phyloP scores from a whole-genome alignment of 1,140 invertebrate species.

The Acromyrmex echinatior region DNA sequence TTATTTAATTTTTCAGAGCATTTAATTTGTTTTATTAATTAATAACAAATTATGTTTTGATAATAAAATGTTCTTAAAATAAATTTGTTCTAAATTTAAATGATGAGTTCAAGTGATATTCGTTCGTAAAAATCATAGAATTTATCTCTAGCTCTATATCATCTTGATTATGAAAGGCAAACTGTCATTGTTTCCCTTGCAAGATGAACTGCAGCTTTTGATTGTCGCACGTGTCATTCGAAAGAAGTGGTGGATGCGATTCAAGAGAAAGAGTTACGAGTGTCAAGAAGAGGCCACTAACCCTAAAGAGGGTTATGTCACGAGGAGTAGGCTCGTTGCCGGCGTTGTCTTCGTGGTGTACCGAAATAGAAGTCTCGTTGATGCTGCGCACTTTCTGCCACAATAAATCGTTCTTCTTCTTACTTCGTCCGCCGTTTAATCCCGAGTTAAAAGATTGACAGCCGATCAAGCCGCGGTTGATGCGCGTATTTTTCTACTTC shows the following conservation, averaged over 20 bases:
- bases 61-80: not conserved
- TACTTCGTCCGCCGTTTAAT: constrained; percentile 56
- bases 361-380: constrained; percentile 71
- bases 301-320: constrained; percentile 70
- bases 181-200: not conserved
- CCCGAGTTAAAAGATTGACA: not conserved
- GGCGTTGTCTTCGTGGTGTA: constrained; percentile 40
- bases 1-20: too few relatives aligned
- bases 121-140: not conserved
- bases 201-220: not conserved
- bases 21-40: not conserved
- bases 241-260: constrained; percentile 6
- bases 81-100: not conserved
- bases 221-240: not conserved
- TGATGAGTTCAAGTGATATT: not conserved
- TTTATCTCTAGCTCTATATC: not conserved
- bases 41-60: not conserved
- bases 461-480: not conserved
- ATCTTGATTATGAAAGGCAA: not conserved
- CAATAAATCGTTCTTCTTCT: constrained; percentile 69
- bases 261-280: constrained; percentile 65
- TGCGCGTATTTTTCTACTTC: not conserved
- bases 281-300: constrained; percentile 73
- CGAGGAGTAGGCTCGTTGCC: constrained; percentile 38
- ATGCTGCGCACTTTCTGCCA: constrained; percentile 55